phyloP scores from a whole-genome alignment of 2,113 vertebrate genomes.

The Pelvicachromis taeniatus region DNA sequence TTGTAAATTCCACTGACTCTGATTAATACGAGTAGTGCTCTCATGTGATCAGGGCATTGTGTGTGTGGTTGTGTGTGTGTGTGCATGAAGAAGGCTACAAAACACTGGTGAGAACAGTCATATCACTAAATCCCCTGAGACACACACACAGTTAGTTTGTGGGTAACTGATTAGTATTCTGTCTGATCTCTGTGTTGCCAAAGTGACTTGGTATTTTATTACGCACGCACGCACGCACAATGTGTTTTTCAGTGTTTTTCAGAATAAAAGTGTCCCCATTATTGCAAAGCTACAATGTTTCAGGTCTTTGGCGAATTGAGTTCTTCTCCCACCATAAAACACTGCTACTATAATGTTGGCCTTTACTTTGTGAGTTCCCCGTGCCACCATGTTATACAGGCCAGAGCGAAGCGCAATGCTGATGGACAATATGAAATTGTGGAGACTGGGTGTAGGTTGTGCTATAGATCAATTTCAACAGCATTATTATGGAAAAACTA shows the following conservation, averaged over 20 bases:
- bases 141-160: not conserved
- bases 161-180: not conserved
- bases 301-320: not conserved
- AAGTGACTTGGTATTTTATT: not conserved
- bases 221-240: not conserved
- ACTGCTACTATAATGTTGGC: not conserved
- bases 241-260: not conserved
- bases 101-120: not conserved
- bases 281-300: not conserved
- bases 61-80: not conserved
- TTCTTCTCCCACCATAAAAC: not conserved
- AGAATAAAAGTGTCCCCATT: not conserved
- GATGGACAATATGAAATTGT: not conserved
- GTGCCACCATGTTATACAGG: not conserved
- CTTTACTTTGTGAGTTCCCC: not conserved
- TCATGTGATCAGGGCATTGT: not conserved
- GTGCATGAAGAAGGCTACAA: not conserved
- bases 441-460: not conserved
- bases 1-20: no score
- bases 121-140: conserved; percentile 17
- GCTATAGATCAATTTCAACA: not conserved
- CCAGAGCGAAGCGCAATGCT: not conserved
- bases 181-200: not conserved
- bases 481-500: not conserved
- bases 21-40: not conserved